A percentile compares a stretch with the other conserved stretches of the same genome.
Conservation (phyloP, 2,888 invertebrate genomes). For the Drosophila monieri region DNA sequence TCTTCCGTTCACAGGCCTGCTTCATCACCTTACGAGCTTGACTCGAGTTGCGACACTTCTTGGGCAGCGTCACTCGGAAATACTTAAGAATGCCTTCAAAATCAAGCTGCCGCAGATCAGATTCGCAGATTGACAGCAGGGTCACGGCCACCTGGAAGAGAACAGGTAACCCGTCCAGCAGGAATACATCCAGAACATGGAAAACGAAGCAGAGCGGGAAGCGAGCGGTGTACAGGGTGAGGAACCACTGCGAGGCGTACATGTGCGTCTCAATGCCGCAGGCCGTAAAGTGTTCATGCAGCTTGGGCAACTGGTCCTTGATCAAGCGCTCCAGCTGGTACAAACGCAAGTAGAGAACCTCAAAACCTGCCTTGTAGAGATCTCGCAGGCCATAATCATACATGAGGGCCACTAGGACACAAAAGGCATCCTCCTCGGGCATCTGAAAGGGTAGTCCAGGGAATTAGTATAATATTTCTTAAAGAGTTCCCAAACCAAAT, state of each 20-base stretch:
- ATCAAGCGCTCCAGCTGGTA: constrained; percentile 96
- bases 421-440: constrained; percentile 99
- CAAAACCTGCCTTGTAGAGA: constrained; percentile 98
- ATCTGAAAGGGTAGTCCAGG: constrained; percentile 87
- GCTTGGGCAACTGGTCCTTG: constrained; percentile 92
- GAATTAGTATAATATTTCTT: background rate
- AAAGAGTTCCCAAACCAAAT: background rate
- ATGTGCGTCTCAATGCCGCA: constrained; percentile 97
- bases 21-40: constrained; percentile 95
- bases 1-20: constrained; percentile 94
- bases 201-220: constrained; percentile 98
- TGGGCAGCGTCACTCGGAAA: constrained; percentile 98
- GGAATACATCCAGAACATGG: constrained; percentile 98
- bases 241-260: constrained; percentile 99
- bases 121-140: constrained; percentile 94
- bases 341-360: constrained; percentile 96
- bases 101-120: constrained; percentile 95
- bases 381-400: constrained; percentile 97
- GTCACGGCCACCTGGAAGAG: constrained; percentile 98
- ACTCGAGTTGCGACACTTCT: constrained; percentile 96
- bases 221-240: constrained; percentile 99
- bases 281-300: constrained; percentile 92
- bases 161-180: constrained; percentile 96
- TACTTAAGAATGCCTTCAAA: constrained; percentile 99
- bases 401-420: constrained; percentile 98